Conservation (phyloP, 2,888 invertebrate species). For the Phaedon cochleariae region DNA sequence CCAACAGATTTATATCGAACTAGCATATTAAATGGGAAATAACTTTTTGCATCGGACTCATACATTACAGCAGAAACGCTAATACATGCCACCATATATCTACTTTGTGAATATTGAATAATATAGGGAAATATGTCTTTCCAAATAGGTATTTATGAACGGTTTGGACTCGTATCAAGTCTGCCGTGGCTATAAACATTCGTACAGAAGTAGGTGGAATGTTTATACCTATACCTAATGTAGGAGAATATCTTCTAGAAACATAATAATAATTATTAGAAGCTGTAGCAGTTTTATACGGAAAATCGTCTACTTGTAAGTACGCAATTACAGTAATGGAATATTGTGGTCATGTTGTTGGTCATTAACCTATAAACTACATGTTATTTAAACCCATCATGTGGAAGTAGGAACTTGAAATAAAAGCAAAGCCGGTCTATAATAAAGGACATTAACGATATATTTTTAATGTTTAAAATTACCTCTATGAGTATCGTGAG, state of each 20-base stretch:
- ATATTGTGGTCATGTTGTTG: neutral
- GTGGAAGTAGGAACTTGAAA: conserved; percentile 11
- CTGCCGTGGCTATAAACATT: conserved; percentile 1
- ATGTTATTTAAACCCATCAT: conserved; percentile 12
- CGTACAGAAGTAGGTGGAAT: neutral
- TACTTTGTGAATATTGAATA: conserved; percentile 46
- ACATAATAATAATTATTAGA: too few relatives aligned
- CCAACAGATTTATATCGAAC: conserved; percentile 46
- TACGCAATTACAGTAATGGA: conserved; percentile 5
- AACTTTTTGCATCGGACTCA: conserved; percentile 43
- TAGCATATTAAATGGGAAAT: conserved; percentile 50
- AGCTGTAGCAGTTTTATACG: neutral
- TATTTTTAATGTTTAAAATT: conserved; percentile 26
- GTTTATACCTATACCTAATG: too few relatives aligned
- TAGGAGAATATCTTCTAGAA: too few relatives aligned
- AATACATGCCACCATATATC: conserved; percentile 45
- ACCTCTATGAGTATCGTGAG: conserved; percentile 36
- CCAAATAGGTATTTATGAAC: conserved; percentile 41
- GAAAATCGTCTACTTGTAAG: neutral
- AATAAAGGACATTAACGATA: conserved; percentile 33
- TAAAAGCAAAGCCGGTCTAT: conserved; percentile 17
- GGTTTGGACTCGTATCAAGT: conserved; percentile 34
- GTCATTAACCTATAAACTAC: conserved; percentile 14
- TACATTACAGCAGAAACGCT: conserved; percentile 41
- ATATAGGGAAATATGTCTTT: conserved; percentile 38